phyloP scores from a whole-genome alignment of 2,888 invertebrate genomes.

The Penaeus monodon region DNA sequence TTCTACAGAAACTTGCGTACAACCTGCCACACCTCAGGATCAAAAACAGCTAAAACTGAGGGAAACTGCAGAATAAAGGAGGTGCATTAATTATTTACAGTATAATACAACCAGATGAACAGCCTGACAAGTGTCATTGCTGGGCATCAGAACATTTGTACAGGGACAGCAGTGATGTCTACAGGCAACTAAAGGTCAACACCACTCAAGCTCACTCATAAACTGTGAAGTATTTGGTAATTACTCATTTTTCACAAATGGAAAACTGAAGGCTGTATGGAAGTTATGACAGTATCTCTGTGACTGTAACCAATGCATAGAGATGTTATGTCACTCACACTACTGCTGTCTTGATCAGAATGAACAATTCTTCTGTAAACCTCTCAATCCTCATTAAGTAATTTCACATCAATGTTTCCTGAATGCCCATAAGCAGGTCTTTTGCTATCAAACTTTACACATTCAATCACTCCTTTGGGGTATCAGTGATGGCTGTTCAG shows the following conservation, averaged over 20 bases:
- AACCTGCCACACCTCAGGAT: conserved; percentile 48
- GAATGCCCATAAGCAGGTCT: conserved; percentile 44
- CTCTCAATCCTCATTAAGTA: conserved; percentile 7
- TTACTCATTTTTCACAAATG: conserved; percentile 10
- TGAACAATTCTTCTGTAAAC: conserved; percentile 21
- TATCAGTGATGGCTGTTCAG: too few species aligned
- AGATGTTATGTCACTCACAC: conserved; percentile 23
- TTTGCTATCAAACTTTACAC: background rate
- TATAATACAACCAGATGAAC: conserved; percentile 60
- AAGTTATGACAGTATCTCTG: conserved; percentile 28
- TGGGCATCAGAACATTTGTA: conserved; percentile 48
- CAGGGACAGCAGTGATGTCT: conserved; percentile 30
- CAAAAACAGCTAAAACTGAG: conserved; percentile 23
- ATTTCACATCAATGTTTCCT: conserved; percentile 38
- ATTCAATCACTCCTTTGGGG: too few species aligned
- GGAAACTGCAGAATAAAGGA: conserved; percentile 33
- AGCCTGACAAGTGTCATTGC: conserved; percentile 43
- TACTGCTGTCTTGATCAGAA: conserved; percentile 26
- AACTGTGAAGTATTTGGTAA: conserved; percentile 31
- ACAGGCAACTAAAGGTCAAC: conserved; percentile 22
- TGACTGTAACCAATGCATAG: background rate
- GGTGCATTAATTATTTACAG: conserved; percentile 56
- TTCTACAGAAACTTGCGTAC: conserved; percentile 52
- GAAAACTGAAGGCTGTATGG: conserved; percentile 44
- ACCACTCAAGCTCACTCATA: conserved; percentile 49